These are phyloP conservation scores for Hypomecis atomaria DNA, from an alignment of 2,888 invertebrate species.

Conservation along the genomic window DNA sequence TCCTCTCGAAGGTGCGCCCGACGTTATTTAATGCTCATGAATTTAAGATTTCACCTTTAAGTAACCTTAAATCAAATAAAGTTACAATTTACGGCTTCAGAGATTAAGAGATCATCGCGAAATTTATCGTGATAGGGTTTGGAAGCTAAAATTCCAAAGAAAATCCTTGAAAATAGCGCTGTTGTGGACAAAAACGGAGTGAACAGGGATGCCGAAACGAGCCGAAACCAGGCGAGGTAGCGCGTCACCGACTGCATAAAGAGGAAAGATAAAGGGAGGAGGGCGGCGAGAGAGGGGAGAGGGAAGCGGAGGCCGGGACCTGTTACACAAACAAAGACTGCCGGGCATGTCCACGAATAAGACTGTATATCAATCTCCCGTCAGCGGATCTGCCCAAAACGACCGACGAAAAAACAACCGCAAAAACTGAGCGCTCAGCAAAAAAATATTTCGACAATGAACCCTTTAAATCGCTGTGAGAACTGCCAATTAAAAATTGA, in stretches of 20 bases:
- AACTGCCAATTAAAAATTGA: constrained; percentile 85
- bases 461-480: constrained; percentile 79
- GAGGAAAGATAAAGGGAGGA: constrained; percentile 74
- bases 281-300: constrained; percentile 47
- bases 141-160: constrained; percentile 37
- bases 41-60: constrained; percentile 29
- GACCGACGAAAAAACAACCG: constrained; percentile 74
- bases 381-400: constrained; percentile 81
- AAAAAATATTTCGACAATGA: constrained; percentile 80
- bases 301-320: constrained; percentile 59
- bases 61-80: constrained; percentile 36
- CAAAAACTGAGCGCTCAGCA: constrained; percentile 66
- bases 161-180: constrained; percentile 49
- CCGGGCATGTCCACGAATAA: constrained; percentile 78
- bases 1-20: constrained; percentile 20
- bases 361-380: constrained; percentile 83
- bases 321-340: constrained; percentile 82
- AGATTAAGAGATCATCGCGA: constrained; percentile 34
- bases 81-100: constrained; percentile 30
- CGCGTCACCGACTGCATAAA: constrained; percentile 77
- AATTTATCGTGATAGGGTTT: constrained; percentile 29
- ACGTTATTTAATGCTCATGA: constrained; percentile 30
- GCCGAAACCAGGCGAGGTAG: constrained; percentile 73
- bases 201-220: constrained; percentile 60
- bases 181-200: constrained; percentile 54